Evolutionary conservation across 2,113 vertebrate genomes (phyloP), one percentile per base, ranked within the genome.

Genomic region (Platichthys stellatus): DNA sequence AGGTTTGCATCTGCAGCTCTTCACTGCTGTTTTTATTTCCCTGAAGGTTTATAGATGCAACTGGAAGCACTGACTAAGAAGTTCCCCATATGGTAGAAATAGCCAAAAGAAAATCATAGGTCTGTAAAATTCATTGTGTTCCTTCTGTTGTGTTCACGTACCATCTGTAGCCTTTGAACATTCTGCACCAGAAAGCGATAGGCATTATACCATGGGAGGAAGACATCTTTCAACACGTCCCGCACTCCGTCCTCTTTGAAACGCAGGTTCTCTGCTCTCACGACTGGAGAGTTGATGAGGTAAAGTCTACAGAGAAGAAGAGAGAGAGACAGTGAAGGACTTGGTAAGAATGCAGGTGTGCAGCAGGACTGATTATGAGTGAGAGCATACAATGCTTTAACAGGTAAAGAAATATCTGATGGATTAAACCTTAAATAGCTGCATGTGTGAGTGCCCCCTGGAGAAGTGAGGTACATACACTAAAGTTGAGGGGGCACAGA

Each of bases 131-230:
- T 7, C 12, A 58, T 21, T 57, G 43, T 69, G 15, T 57, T 60
- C 69, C 18, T 53, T 71, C 11, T 31, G 24, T 57, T 24, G 3
- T 69, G 40, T 40, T 63, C 21, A 38, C 5, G 1, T 88, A 99
- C 98, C 96, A 97, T 97, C 47, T 97, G 94, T 31, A 98, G 92
- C 76, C 97, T 90, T 58, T 96, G 94, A 3, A 99, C 85, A 0
- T 99, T 99, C 93, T 99, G 98, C 78, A 97, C 92, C 65, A 99
- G 94, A 85, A 99, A 99, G 88, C 98, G 97, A 73, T 98, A 99
- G 0, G 98, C 98, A 0, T 99, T 99, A 87, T 98, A 99, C 98
- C 98, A 99, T 0, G 98, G 98, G 80, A 99, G 88, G 86, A 99
- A 97, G n/a, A 99, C 98, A 21, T 99, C 98, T 89, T 99, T 99